Percentiles rank a stretch among this genome's conserved stretches.
Conservation (phyloP, 2,888 invertebrate species). For the Agonopterix subpropinquella region DNA sequence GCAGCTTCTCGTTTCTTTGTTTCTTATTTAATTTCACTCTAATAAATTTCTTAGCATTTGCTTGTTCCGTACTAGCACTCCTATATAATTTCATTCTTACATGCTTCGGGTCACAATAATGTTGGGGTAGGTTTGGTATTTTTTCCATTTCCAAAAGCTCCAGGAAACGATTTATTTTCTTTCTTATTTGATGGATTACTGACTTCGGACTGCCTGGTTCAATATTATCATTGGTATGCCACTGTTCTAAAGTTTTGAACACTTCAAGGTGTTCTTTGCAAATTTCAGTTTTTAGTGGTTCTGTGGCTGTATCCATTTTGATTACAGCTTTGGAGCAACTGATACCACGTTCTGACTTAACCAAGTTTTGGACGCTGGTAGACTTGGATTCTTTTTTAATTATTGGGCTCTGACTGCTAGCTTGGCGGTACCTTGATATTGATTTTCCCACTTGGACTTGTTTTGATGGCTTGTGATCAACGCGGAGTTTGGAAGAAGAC, state of each 20-base stretch:
- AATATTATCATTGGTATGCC: neutral
- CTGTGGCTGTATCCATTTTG: constrained; percentile 28
- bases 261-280: constrained; percentile 39
- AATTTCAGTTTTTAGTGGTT: constrained; percentile 22
- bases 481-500: too few relatives aligned
- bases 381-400: constrained; percentile 22
- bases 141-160: too few relatives aligned
- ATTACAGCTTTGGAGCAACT: constrained; percentile 13
- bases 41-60: too few relatives aligned
- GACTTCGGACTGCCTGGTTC: too few relatives aligned
- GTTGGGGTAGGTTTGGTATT: too few relatives aligned
- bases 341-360: constrained; percentile 22
- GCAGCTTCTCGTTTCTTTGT: too few relatives aligned
- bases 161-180: too few relatives aligned
- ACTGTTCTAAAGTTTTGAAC: constrained; percentile 11
- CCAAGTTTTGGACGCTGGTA: constrained; percentile 27
- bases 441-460: constrained; percentile 30
- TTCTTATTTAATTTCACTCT: too few relatives aligned
- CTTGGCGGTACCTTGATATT: constrained; percentile 17
- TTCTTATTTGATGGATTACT: too few relatives aligned
- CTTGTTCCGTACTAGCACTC: too few relatives aligned
- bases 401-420: constrained; percentile 25
- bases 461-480: constrained; percentile 15
- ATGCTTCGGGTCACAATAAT: too few relatives aligned
- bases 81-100: too few relatives aligned